Evolutionary conservation across 2,797 vertebrate genomes (phyloP).

Genomic region (Falco concolor): DNA sequence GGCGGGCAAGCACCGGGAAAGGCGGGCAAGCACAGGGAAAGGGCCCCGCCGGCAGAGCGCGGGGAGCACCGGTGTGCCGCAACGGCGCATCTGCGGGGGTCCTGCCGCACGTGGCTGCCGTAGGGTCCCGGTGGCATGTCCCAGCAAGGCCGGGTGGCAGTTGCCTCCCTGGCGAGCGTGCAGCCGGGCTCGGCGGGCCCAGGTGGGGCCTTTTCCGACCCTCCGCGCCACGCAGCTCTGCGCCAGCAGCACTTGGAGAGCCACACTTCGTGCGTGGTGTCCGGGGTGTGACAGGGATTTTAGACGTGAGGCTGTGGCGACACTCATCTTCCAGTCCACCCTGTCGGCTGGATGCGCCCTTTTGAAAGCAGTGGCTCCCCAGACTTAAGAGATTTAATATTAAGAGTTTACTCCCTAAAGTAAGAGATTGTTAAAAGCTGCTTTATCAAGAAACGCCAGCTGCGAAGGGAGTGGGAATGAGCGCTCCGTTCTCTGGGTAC

Average conservation of each 20-base stretch:
- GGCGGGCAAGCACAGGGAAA: too few species aligned
- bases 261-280: not conserved
- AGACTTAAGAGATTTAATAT: not conserved
- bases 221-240: not conserved
- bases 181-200: not conserved
- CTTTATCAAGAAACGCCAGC: not conserved
- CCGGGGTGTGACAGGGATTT: not conserved
- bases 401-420: too few species aligned
- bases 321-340: not conserved
- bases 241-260: not conserved
- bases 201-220: not conserved
- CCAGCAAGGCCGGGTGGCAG: not conserved
- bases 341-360: not conserved
- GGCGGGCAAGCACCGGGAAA: too few species aligned
- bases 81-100: not conserved
- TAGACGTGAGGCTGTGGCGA: not conserved
- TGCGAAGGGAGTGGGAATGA: not conserved
- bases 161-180: not conserved
- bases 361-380: not conserved
- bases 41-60: not conserved
- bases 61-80: not conserved
- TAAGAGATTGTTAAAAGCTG: not conserved
- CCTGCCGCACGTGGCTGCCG: not conserved
- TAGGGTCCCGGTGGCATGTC: not conserved
- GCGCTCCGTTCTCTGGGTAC: not conserved